Percentiles rank a stretch among this genome's conserved stretches.
Conservation (phyloP, 1,140 invertebrate species). For the Telenomus remus region DNA sequence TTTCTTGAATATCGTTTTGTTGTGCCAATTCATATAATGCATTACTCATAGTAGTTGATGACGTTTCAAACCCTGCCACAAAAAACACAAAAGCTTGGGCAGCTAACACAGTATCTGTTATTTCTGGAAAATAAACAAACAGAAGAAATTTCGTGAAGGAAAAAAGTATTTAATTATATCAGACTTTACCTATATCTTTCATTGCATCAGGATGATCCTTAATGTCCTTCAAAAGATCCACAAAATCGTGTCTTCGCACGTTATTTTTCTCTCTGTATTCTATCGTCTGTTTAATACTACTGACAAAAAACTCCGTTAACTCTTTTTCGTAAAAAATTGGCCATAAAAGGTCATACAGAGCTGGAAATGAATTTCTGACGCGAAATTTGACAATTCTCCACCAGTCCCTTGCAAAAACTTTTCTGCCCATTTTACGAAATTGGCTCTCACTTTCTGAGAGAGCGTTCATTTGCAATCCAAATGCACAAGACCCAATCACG, state of each 20-base stretch:
- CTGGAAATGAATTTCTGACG: slow-evolving; percentile 48
- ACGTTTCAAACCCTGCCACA: slow-evolving; percentile 79
- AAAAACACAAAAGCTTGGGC: slow-evolving; percentile 74
- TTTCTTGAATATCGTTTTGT: slow-evolving; percentile 76
- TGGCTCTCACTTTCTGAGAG: slow-evolving; percentile 73
- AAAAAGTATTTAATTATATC: neutral
- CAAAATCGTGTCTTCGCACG: slow-evolving; percentile 75
- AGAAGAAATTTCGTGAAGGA: neutral
- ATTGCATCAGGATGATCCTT: slow-evolving; percentile 67
- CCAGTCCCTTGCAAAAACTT: slow-evolving; percentile 60
- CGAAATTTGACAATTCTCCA: slow-evolving; percentile 53
- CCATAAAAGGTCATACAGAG: slow-evolving; percentile 41
- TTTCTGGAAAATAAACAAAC: slow-evolving; percentile 49
- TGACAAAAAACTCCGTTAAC: slow-evolving; percentile 73
- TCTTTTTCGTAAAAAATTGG: slow-evolving; percentile 54
- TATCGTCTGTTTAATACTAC: slow-evolving; percentile 70
- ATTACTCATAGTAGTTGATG: slow-evolving; percentile 74
- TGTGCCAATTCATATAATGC: slow-evolving; percentile 74
- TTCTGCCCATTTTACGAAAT: slow-evolving; percentile 71
- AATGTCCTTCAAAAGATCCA: slow-evolving; percentile 76
- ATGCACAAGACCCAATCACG: slow-evolving; percentile 77
- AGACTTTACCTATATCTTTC: slow-evolving; percentile 7
- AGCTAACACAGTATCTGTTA: slow-evolving; percentile 60
- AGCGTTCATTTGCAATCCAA: slow-evolving; percentile 76
- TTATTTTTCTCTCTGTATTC: slow-evolving; percentile 72